Evolutionary conservation across 2,888 invertebrate species (phyloP), one percentile per base, ranked within the genome.

Genomic region (Chrysolina oricalcia): DNA sequence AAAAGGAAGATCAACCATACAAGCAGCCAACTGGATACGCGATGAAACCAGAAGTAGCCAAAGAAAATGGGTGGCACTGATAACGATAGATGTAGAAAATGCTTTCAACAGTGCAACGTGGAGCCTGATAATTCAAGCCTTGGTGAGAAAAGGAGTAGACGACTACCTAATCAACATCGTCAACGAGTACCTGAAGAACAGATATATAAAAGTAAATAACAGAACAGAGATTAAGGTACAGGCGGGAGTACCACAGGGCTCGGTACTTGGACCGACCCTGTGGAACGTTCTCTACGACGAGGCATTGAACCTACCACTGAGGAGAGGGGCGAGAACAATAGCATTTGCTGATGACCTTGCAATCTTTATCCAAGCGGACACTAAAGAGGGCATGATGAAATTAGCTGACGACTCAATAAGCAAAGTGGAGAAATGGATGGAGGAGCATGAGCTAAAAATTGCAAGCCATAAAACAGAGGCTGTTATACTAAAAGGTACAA

Each of bases 301-400:
- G 27, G 27, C 5, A 27, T 5, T 5, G 5, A 27, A 27, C 27
- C 2, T 64, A 17, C 19, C 17, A 11, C 40, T 40, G 15, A 21
- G 27, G n/a, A 21, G 70, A 0, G 73, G 70, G 40, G 70, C 40
- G 19, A 70, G 13, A 21, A 15, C 59, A 21, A 62, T 75, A 13
- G 78, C 41, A 3, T 78, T 56, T 40, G 75, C 73, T 2, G 73
- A 78, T 43, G 73, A 78, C 50, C 62, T 74, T 10, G 68, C 70
- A 15, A 19, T 73, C 8, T 35, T 69, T 1, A 65, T 75, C 9
- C 46, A n/a, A 59, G 74, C 46, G 2, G 15, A 41, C 19, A 66
- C 19, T 9, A 67, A 62, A 41, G 48, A 68, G 21, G 56, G 56
- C 13, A 62, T 77, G n/a, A 19, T 40, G 35, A 35, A 41, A 17